Base-by-base conservation (phyloP, 2,888 invertebrate genomes). In the Coelopa pilipes region DNA sequence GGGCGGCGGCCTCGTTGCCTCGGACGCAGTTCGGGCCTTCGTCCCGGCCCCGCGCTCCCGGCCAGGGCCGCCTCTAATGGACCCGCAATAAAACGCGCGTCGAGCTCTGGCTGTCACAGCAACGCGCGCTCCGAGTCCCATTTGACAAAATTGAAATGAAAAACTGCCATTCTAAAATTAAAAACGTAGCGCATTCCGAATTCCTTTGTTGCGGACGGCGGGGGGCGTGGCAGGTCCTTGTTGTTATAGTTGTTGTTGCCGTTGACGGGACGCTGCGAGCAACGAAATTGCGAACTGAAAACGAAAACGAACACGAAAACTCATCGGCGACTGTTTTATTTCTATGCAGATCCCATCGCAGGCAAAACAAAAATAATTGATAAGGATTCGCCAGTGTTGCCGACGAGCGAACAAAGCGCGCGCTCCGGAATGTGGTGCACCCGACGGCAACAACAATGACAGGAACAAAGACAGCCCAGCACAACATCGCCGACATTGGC, bases 81-180 rank as follows among this genome's bases (percentile, higher is more conserved):
- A 34, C 34, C 34, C 34, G 34, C 34, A 34, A 34, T 34, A 34
- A 34, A 34, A 34, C 34, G 34, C 34, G 34, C 2, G 34, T 34
- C 34, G 34, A 34, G 34, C 34, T 4, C 53, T 53, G 15, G 19
- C 57, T 57, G 57, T 11, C 57, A 57, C 17, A 57, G 57, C 34
- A 2, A 34, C 34, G 34, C 34, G 34, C 34, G 34, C 34, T 12
- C 57, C 12, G 19, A 19, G 9, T 7, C 17, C 19, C 17, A 24
- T 21, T 59, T 69, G 59, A 69, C 59, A 59, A 34, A 57, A 59
- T 59, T 59, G 12, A 46, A 69, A 69, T 69, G 69, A 69, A 69
- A 69, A 69, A 59, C 69, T 57, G 57, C 59, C 24, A 57, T 57
- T 69, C 47, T 17, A 59, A 69, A 69, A 69, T 59, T 19, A 69